Conservation (phyloP, 2,888 invertebrate genomes). For the Rugalucina vietnamica region DNA sequence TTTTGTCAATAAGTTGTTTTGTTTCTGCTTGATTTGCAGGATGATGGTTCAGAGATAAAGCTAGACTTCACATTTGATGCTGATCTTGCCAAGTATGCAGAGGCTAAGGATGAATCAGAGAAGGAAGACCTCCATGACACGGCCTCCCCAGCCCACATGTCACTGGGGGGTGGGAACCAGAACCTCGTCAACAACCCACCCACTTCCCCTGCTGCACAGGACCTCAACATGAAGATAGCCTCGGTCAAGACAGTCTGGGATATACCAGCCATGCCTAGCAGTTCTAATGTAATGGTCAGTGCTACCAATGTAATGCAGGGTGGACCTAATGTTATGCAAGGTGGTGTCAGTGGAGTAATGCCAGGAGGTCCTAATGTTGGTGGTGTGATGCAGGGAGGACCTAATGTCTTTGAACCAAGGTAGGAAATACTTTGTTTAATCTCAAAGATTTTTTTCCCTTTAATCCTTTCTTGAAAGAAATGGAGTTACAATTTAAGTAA, state of each 20-base stretch:
- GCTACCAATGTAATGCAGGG: not conserved
- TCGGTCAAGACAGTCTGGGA: conserved; percentile 92
- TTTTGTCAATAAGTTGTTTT: too few relatives aligned
- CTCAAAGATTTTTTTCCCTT: not conserved
- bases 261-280: conserved; percentile 56
- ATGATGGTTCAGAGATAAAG: conserved; percentile 89
- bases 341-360: too few relatives aligned
- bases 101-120: conserved; percentile 74
- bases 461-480: too few relatives aligned
- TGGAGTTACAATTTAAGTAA: too few relatives aligned
- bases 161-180: conserved; percentile 50
- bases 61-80: conserved; percentile 95
- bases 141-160: conserved; percentile 60
- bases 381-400: too few relatives aligned
- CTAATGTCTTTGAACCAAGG: conserved; percentile 73
- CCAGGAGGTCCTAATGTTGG: too few relatives aligned
- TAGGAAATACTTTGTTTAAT: conserved; percentile 48
- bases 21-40: conserved; percentile 49
- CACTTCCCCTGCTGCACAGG: conserved; percentile 90
- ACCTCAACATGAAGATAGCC: conserved; percentile 96
- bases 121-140: conserved; percentile 50
- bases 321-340: conserved; percentile 8
- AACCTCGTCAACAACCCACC: conserved; percentile 65
- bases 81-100: conserved; percentile 86
- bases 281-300: conserved; percentile 39